Conservation (phyloP, 2,113 vertebrate species). For the Lasiurus cinereus region DNA sequence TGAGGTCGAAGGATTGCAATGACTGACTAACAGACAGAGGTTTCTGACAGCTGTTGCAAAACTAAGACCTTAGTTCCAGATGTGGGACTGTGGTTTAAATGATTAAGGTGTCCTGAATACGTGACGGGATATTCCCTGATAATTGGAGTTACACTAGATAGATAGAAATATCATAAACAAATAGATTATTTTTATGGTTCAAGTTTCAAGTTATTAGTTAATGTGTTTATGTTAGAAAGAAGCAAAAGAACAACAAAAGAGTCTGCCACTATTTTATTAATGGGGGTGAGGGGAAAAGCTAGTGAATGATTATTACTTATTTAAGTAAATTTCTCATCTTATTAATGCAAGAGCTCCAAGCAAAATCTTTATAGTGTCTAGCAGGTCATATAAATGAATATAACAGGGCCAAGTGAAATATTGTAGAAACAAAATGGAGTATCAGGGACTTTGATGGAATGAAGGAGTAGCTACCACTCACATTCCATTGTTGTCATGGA, state of each 20-base stretch:
- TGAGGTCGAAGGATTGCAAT: not conserved
- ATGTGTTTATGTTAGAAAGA: not conserved
- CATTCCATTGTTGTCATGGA: not conserved
- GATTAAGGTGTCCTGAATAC: not conserved
- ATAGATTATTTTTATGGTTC: not conserved
- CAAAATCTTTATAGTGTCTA: not conserved
- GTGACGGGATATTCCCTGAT: not conserved
- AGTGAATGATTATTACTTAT: conserved; percentile 23
- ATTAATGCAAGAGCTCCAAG: not conserved
- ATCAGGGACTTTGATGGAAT: not conserved
- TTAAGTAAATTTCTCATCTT: conserved; percentile 44
- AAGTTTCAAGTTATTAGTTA: not conserved
- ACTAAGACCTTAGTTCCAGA: not conserved
- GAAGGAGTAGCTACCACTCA: not conserved
- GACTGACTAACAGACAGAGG: not conserved
- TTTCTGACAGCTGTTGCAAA: not conserved
- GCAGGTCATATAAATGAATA: not conserved
- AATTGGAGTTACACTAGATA: not conserved
- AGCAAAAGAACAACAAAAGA: conserved; percentile 36
- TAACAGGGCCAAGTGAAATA: not conserved
- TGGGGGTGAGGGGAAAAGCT: not conserved
- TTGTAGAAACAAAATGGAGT: not conserved
- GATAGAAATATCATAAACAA: not conserved
- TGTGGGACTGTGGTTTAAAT: not conserved
- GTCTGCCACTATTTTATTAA: not conserved